Conservation (phyloP, 1,140 invertebrate species). For the Drosophila fuyamai region DNA sequence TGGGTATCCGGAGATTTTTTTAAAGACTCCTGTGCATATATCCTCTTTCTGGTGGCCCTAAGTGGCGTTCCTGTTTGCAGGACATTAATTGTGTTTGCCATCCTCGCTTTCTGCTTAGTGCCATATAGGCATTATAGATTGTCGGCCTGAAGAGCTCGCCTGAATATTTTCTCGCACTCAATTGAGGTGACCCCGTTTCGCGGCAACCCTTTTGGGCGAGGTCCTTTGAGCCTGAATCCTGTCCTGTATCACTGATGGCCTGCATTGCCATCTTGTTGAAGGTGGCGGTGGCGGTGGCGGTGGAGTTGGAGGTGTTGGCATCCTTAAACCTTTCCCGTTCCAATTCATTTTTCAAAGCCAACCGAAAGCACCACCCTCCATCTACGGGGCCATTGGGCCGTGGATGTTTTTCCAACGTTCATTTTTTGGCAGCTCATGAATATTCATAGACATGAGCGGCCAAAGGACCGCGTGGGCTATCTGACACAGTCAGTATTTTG, state of each 20-base stretch:
- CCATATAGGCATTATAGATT: conserved; percentile 27
- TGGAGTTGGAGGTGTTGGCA: conserved; percentile 12
- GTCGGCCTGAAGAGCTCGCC: background rate
- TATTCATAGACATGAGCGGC: conserved; percentile 79
- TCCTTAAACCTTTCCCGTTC: conserved; percentile 36
- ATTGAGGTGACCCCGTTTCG: conserved; percentile 30
- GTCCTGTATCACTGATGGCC: conserved; percentile 6
- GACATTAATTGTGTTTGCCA: conserved; percentile 24
- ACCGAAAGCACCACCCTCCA: conserved; percentile 1
- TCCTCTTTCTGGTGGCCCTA: background rate
- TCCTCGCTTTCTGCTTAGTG: background rate
- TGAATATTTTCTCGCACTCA: conserved; percentile 10
- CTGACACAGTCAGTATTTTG: conserved; percentile 55
- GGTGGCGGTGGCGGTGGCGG: background rate
- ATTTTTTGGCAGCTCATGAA: conserved; percentile 77
- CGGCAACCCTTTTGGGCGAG: conserved; percentile 5
- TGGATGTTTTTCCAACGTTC: conserved; percentile 40
- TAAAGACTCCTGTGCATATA: background rate
- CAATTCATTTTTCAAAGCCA: conserved; percentile 51
- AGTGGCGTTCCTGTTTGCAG: background rate
- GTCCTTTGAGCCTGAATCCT: conserved; percentile 13
- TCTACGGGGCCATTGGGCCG: conserved; percentile 3
- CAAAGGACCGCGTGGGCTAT: conserved; percentile 61
- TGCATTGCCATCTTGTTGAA: conserved; percentile 11
- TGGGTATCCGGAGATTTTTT: no score